These are phyloP conservation scores for Agrypnus murinus DNA, from an alignment of 2,888 invertebrate genomes.

Conservation along the genomic window DNA sequence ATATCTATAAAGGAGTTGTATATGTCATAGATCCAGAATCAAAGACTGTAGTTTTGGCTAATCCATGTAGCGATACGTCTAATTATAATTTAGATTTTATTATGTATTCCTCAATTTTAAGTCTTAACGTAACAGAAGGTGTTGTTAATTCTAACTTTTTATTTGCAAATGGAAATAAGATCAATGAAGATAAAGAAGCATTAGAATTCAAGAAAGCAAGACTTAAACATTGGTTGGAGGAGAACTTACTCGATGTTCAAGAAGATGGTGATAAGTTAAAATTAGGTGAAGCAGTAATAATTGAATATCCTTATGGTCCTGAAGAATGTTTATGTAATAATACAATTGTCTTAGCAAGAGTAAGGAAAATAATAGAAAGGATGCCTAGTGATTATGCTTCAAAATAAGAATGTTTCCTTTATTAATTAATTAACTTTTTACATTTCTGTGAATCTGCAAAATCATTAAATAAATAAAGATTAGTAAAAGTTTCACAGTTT, in stretches of 20 bases:
- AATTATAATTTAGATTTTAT: conserved; percentile 39
- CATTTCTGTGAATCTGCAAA: too few species aligned
- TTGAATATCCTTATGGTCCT: conserved; percentile 67
- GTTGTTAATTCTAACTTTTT: conserved; percentile 49
- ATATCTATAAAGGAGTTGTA: conserved; percentile 60
- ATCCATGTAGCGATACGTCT: conserved; percentile 26
- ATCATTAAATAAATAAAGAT: too few species aligned
- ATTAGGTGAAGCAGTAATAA: conserved; percentile 68
- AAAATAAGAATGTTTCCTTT: too few species aligned
- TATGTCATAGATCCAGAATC: conserved; percentile 67
- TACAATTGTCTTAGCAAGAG: conserved; percentile 67
- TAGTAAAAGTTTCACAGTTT: too few species aligned
- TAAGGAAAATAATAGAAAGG: conserved; percentile 65
- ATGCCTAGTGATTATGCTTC: conserved; percentile 63
- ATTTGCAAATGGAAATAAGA: background rate
- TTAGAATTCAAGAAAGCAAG: conserved; percentile 39
- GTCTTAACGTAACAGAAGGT: conserved; percentile 48
- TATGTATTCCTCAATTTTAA: conserved; percentile 61
- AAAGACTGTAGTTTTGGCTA: conserved; percentile 62
- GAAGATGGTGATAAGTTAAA: conserved; percentile 66
- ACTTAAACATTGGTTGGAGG: conserved; percentile 66
- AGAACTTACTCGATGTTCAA: conserved; percentile 65
- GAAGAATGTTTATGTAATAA: conserved; percentile 68
- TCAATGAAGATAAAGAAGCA: background rate
- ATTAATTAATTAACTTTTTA: too few species aligned